phyloP scores from a whole-genome alignment of 2,113 vertebrate species.

The Ursus arctos region DNA sequence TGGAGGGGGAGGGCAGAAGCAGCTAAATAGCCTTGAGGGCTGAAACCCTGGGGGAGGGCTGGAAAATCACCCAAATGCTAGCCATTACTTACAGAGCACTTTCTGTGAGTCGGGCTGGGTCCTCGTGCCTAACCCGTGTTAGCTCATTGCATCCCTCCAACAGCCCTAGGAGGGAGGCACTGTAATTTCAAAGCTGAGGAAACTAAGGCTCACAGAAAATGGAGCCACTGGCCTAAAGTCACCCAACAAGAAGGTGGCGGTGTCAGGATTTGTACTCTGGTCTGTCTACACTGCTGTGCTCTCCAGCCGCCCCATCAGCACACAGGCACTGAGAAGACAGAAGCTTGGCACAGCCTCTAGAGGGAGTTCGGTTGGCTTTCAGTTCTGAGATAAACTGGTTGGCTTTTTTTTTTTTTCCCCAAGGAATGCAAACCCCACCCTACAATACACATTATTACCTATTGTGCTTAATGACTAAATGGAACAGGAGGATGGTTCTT shows the following conservation, averaged over 20 bases:
- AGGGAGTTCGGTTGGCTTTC: background rate
- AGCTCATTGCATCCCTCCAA: background rate
- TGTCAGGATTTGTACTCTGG: background rate
- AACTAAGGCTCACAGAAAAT: background rate
- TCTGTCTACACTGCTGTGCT: background rate
- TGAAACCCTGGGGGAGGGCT: background rate
- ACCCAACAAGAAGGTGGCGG: background rate
- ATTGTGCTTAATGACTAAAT: slow-evolving; percentile 43
- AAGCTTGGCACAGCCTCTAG: accelerated
- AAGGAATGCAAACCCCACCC: background rate
- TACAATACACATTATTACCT: background rate
- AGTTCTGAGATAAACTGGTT: background rate
- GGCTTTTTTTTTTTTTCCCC: background rate
- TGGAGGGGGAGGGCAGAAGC: background rate
- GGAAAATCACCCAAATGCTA: background rate
- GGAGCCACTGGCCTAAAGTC: background rate
- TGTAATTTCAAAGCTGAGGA: background rate
- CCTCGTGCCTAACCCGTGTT: accelerated
- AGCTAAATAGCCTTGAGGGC: background rate
- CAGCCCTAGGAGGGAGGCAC: background rate
- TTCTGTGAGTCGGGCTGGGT: background rate
- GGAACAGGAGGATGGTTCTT: background rate
- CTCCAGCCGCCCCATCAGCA: background rate
- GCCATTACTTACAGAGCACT: accelerated
- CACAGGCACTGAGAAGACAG: background rate